phyloP scores from a whole-genome alignment of 2,888 invertebrate genomes.

The Scaptomyza polygonia region DNA sequence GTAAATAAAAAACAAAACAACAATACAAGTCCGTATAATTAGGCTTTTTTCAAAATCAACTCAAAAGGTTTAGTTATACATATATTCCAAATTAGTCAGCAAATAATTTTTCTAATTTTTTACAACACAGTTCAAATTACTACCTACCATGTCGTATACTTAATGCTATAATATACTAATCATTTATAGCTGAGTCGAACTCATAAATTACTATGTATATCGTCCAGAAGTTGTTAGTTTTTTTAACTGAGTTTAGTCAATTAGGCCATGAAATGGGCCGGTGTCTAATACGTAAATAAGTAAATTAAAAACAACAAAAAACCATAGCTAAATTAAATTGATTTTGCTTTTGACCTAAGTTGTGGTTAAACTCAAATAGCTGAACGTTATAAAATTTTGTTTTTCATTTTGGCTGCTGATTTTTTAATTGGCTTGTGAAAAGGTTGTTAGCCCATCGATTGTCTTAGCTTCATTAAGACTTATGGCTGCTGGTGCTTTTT shows the following conservation, averaged over 20 bases:
- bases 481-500: constrained; percentile 4
- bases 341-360: constrained; percentile 18
- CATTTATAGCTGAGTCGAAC: constrained; percentile 7
- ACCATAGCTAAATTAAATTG: constrained; percentile 16
- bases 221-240: constrained; percentile 2
- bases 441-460: constrained; percentile 7
- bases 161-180: constrained; percentile 6
- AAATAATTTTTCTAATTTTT: too few relatives aligned
- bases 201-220: constrained; percentile 17
- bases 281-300: not conserved
- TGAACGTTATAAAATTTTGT: constrained; percentile 29
- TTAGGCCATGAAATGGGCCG: not conserved
- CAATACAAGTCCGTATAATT: too few relatives aligned
- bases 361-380: constrained; percentile 21
- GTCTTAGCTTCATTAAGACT: not conserved
- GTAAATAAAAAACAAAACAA: not conserved
- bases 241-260: not conserved
- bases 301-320: constrained; percentile 1
- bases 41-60: too few relatives aligned
- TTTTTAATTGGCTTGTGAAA: constrained; percentile 16
- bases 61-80: too few relatives aligned
- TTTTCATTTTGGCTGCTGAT: not conserved
- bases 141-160: constrained; percentile 41
- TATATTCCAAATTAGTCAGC: too few relatives aligned
- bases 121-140: too few relatives aligned